Percentiles rank a stretch among this genome's conserved stretches.
Conservation (phyloP, 2,113 vertebrate species). For the Baryphthengus martii region DNA sequence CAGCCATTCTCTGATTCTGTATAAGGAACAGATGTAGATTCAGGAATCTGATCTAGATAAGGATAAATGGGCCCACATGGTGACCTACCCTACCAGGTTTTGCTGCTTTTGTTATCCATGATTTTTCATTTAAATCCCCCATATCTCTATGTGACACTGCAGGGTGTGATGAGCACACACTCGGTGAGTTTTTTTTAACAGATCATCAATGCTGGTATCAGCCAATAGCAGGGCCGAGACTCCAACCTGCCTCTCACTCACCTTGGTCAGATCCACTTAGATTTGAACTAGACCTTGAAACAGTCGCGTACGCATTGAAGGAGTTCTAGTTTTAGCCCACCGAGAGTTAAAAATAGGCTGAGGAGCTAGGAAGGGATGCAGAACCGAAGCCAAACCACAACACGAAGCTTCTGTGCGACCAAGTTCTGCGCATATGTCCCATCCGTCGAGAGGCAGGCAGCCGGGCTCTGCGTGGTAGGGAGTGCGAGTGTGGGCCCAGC, state of each 20-base stretch:
- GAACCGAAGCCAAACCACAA: not conserved
- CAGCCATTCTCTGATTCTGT: not conserved
- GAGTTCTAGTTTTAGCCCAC: not conserved
- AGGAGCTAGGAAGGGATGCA: not conserved
- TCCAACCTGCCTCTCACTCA: not conserved
- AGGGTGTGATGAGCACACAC: not conserved
- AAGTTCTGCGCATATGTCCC: not conserved
- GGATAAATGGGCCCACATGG: not conserved
- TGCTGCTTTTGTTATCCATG: not conserved
- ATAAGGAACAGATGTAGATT: not conserved
- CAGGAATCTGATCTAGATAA: not conserved
- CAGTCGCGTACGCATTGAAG: fast-evolving
- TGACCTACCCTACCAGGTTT: not conserved
- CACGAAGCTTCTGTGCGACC: not conserved
- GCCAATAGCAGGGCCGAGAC: not conserved
- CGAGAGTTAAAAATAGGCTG: not conserved
- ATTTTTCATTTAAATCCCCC: not conserved
- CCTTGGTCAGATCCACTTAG: not conserved
- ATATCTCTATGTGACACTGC: not conserved
- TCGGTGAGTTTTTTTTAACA: not conserved
- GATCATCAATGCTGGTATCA: fast-evolving
- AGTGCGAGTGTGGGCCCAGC: not conserved
- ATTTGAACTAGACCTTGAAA: not conserved
- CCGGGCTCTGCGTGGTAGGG: not conserved
- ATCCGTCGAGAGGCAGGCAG: not conserved